A percentile compares a stretch with the other conserved stretches of the same genome.
phyloP scores from a whole-genome alignment of 2,888 invertebrate genomes.

The Sympetrum striolatum region DNA sequence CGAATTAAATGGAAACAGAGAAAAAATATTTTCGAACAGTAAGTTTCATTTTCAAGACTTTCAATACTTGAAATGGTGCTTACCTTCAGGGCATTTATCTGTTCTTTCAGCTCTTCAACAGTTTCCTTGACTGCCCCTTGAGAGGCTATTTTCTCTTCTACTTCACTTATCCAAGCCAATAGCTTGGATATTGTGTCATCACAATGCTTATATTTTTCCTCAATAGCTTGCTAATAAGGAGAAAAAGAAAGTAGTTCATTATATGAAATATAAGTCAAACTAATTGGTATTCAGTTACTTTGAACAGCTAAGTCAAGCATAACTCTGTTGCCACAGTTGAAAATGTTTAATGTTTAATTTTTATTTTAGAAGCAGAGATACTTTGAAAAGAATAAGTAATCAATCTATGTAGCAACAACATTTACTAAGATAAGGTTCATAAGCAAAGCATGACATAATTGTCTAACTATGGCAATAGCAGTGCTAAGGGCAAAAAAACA shows the following conservation, averaged over 20 bases:
- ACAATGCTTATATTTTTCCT: slow-evolving; percentile 91
- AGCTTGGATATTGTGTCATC: slow-evolving; percentile 85
- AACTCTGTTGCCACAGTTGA: background rate
- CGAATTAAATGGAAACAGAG: background rate
- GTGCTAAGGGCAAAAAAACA: slow-evolving; percentile 15
- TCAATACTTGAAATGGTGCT: slow-evolving; percentile 13
- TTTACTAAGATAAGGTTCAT: background rate
- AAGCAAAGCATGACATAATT: slow-evolving; percentile 25
- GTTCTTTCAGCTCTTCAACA: slow-evolving; percentile 84
- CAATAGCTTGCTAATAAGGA: slow-evolving; percentile 82
- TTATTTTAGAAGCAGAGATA: background rate
- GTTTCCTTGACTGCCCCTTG: slow-evolving; percentile 88
- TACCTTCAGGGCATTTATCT: slow-evolving; percentile 88
- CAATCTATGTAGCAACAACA: slow-evolving; percentile 13
- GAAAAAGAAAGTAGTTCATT: background rate
- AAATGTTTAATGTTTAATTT: background rate
- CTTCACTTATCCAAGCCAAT: slow-evolving; percentile 83
- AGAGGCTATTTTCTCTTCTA: slow-evolving; percentile 83
- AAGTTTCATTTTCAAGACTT: background rate
- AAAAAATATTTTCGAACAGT: background rate
- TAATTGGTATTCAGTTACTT: background rate
- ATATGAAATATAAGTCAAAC: background rate
- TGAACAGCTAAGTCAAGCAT: background rate
- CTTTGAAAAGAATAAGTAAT: background rate
- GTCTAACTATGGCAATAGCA: background rate